These are phyloP conservation scores for Daboia siamensis DNA, from an alignment of 2,113 vertebrate species.

Conservation along the genomic window DNA sequence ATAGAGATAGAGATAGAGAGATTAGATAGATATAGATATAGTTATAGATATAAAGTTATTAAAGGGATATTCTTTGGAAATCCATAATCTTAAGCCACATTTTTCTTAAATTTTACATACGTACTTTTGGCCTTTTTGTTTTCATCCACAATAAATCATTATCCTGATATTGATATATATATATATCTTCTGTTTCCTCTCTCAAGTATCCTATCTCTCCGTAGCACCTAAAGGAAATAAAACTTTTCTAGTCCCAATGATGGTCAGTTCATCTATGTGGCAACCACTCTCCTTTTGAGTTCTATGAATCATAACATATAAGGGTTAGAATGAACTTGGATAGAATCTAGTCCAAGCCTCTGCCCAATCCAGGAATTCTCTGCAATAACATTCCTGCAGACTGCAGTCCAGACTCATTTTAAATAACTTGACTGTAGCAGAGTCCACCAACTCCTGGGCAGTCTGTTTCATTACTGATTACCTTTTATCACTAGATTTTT, in stretches of 20 bases:
- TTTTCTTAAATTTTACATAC: not conserved
- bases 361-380: not conserved
- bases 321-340: not conserved
- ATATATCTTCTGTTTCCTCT: not conserved
- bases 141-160: not conserved
- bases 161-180: not conserved
- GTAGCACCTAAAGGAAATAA: not conserved
- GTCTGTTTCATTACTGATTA: not conserved
- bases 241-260: not conserved
- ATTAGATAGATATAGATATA: too few species aligned
- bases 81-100: not conserved
- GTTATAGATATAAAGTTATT: not conserved
- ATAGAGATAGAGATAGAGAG: too few species aligned
- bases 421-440: not conserved
- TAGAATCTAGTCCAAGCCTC: not conserved
- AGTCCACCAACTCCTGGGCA: not conserved
- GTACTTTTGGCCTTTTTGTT: not conserved
- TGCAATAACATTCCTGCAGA: not conserved
- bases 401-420: not conserved
- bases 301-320: not conserved
- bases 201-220: not conserved
- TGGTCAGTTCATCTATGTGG: not conserved
- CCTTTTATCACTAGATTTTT: not conserved
- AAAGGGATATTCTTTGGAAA: not conserved
- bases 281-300: not conserved